Conservation (phyloP, 1,140 invertebrate species). For the Octopus bimaculoides region DNA sequence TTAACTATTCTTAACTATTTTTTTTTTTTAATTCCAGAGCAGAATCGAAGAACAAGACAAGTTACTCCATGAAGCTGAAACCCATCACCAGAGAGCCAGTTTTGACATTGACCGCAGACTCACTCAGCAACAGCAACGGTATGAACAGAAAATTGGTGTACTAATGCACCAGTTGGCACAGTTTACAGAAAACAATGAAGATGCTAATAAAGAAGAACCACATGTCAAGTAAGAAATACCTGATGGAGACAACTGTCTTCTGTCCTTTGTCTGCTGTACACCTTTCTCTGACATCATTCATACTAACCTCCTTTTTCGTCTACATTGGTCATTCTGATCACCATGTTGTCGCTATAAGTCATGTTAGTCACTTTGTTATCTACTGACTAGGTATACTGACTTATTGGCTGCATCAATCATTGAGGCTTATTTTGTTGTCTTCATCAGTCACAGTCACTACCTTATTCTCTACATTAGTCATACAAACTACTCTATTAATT, state of each 20-base stretch:
- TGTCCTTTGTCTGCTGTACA: background rate
- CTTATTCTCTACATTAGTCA: too few relatives aligned
- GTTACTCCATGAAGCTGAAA: constrained; percentile 55
- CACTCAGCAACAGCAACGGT: constrained; percentile 56
- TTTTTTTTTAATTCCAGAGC: constrained; percentile 37
- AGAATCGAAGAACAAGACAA: constrained; percentile 58
- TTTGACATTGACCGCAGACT: constrained; percentile 55
- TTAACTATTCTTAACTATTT: background rate
- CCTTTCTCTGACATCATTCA: background rate
- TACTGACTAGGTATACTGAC: too few relatives aligned
- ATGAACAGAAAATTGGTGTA: constrained; percentile 57
- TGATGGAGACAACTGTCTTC: background rate
- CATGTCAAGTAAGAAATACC: background rate
- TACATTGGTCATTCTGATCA: background rate
- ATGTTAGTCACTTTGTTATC: background rate
- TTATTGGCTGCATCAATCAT: too few relatives aligned
- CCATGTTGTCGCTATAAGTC: background rate
- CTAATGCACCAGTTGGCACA: constrained; percentile 51
- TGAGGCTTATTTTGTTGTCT: too few relatives aligned
- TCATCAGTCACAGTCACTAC: too few relatives aligned
- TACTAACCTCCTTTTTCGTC: background rate
- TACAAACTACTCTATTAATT: too few relatives aligned
- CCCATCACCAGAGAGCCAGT: constrained; percentile 51
- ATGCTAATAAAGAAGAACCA: background rate
- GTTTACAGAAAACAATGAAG: constrained; percentile 29